Evolutionary conservation across 2,797 vertebrate species (phyloP).

Genomic region (Epinephelus awoara): DNA sequence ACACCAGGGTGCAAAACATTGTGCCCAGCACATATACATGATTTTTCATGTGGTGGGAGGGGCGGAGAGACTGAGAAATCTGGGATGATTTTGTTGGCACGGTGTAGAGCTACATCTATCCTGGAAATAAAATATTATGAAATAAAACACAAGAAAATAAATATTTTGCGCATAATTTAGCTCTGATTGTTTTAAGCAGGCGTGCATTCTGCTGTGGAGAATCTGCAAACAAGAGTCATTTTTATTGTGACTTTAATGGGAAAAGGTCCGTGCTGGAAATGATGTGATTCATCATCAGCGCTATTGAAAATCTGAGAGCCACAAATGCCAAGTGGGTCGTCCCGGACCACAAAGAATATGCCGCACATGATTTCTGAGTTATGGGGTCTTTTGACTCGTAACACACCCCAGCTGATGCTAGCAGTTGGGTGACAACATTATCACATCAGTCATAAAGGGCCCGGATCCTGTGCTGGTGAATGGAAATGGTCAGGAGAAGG

Average conservation of each 20-base stretch:
- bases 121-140: not conserved
- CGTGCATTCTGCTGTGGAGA: not conserved
- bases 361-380: conserved; percentile 27
- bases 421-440: conserved; percentile 40
- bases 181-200: not conserved
- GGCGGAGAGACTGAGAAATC: not conserved
- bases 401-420: conserved; percentile 32
- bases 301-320: conserved; percentile 12
- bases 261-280: not conserved
- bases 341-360: conserved; percentile 1
- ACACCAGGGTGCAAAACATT: conserved; percentile 28
- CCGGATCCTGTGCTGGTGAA: conserved; percentile 32
- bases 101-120: not conserved
- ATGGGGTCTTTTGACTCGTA: conserved; percentile 32
- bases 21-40: not conserved
- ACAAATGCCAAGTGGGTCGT: conserved; percentile 30
- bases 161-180: not conserved
- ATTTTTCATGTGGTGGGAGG: conserved; percentile 8
- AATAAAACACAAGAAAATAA: not conserved
- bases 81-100: not conserved
- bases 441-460: conserved; percentile 45
- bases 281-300: conserved; percentile 8
- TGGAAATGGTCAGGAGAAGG: conserved; percentile 45
- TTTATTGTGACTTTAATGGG: conserved; percentile 6
- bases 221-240: conserved; percentile 10